Evolutionary conservation across 1,140 invertebrate species (phyloP).

Genomic region (Chrysoperla carnea): DNA sequence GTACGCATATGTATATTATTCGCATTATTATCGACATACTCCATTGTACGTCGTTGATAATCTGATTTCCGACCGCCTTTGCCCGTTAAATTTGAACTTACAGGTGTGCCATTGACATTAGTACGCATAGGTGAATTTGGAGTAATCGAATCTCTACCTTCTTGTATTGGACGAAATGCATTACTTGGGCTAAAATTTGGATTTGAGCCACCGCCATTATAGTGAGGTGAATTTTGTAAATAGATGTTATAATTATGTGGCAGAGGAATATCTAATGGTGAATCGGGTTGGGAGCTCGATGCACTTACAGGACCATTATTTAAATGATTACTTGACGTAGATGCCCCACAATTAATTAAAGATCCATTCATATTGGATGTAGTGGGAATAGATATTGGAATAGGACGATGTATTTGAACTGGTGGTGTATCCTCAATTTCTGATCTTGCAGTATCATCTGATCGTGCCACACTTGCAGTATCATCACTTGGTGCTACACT

Average conservation of each 20-base stretch:
- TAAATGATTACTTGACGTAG: not conserved
- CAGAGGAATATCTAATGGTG: not conserved
- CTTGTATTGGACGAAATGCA: constrained; percentile 22
- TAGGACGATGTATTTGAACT: constrained; percentile 3
- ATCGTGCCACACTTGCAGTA: constrained; percentile 24
- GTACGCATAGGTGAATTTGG: constrained; percentile 17
- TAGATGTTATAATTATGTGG: not conserved
- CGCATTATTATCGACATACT: constrained; percentile 30
- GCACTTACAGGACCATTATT: not conserved
- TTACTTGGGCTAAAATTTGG: constrained; percentile 6
- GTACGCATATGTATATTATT: constrained; percentile 18
- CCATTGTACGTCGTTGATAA: constrained; percentile 22
- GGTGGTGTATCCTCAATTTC: constrained; percentile 28
- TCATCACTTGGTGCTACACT: constrained; percentile 41
- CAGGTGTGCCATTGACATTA: constrained; percentile 12
- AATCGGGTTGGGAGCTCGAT: not conserved
- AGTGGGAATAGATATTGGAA: not conserved
- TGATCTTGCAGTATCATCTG: constrained; percentile 51
- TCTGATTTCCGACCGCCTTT: constrained; percentile 21
- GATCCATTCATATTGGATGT: not conserved
- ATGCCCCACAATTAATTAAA: not conserved
- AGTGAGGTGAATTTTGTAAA: not conserved
- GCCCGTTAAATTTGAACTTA: constrained; percentile 18
- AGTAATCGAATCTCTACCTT: constrained; percentile 13
- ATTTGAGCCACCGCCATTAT: not conserved